These are phyloP conservation scores for Rhabditoides inermis DNA, from an alignment of 2,888 invertebrate genomes.

Conservation along the genomic window DNA sequence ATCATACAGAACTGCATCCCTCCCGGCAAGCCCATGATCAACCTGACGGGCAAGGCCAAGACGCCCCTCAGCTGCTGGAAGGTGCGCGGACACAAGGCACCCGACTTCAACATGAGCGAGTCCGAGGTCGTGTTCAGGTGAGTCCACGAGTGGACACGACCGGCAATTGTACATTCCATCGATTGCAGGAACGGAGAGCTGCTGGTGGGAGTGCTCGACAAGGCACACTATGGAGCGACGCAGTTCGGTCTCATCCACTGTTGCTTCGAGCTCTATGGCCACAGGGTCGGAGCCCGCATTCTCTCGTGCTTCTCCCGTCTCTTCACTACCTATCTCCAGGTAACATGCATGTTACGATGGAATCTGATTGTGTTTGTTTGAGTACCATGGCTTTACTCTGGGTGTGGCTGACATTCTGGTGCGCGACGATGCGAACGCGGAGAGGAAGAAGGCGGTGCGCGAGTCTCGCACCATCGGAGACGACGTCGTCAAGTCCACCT, in stretches of 20 bases:
- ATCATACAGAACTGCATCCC: constrained; percentile 79
- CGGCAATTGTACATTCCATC: not conserved
- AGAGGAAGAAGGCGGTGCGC: constrained; percentile 58
- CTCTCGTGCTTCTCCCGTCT: constrained; percentile 82
- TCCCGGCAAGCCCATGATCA: constrained; percentile 64
- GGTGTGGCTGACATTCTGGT: constrained; percentile 90
- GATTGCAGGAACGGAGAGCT: constrained; percentile 72
- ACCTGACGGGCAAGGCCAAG: constrained; percentile 68
- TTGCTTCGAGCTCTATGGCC: constrained; percentile 90
- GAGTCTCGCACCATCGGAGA: constrained; percentile 44
- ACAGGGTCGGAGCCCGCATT: constrained; percentile 70
- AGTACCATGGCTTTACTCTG: constrained; percentile 76
- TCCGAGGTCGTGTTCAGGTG: constrained; percentile 68
- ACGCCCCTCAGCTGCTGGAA: constrained; percentile 59
- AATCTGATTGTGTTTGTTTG: constrained; percentile 4
- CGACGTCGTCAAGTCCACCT: constrained; percentile 55
- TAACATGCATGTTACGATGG: constrained; percentile 35
- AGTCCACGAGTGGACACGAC: not conserved
- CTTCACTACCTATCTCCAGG: constrained; percentile 80
- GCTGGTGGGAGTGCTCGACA: constrained; percentile 83
- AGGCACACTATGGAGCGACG: constrained; percentile 89
- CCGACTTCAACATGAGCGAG: constrained; percentile 67
- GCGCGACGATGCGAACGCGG: constrained; percentile 64
- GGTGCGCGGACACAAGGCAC: constrained; percentile 26
- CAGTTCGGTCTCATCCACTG: constrained; percentile 87